These are phyloP conservation scores for Eupithecia pulchellata DNA, from an alignment of 2,888 invertebrate genomes.

Conservation along the genomic window DNA sequence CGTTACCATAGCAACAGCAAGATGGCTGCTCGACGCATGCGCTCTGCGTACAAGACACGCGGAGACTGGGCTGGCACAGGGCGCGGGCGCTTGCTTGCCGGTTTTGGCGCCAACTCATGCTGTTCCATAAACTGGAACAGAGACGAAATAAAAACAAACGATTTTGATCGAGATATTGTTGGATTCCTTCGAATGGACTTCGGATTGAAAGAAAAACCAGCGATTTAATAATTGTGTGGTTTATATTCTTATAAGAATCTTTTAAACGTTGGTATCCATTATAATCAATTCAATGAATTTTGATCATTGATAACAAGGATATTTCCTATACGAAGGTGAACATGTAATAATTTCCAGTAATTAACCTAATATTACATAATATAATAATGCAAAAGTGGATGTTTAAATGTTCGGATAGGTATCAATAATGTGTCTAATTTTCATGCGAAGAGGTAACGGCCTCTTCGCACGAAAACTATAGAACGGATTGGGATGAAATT, in stretches of 20 bases:
- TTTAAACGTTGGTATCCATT: neutral
- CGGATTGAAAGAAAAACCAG: conserved; percentile 50
- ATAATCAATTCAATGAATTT: too few relatives aligned
- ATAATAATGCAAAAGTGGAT: too few relatives aligned
- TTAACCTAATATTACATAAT: too few relatives aligned
- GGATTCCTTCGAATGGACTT: conserved; percentile 53
- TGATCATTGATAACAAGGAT: too few relatives aligned
- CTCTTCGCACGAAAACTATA: too few relatives aligned
- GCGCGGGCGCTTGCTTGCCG: conserved; percentile 43
- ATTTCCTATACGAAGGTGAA: too few relatives aligned
- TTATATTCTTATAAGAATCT: conserved; percentile 14
- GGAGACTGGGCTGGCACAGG: too few relatives aligned
- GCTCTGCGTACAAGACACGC: conserved; percentile 58
- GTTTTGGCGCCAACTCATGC: conserved; percentile 72
- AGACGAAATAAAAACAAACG: conserved; percentile 39
- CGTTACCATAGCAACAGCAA: conserved; percentile 73
- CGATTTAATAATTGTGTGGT: conserved; percentile 1
- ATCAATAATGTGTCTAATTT: too few relatives aligned
- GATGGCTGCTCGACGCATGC: conserved; percentile 69
- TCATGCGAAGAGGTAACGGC: too few relatives aligned
- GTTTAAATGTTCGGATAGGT: too few relatives aligned
- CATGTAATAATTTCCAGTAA: too few relatives aligned
- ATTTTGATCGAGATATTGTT: conserved; percentile 37
- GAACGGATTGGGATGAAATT: too few relatives aligned
- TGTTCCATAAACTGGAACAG: conserved; percentile 34